Base-by-base conservation (phyloP, 1,140 invertebrate genomes). In the Bicyclus anynana region DNA sequence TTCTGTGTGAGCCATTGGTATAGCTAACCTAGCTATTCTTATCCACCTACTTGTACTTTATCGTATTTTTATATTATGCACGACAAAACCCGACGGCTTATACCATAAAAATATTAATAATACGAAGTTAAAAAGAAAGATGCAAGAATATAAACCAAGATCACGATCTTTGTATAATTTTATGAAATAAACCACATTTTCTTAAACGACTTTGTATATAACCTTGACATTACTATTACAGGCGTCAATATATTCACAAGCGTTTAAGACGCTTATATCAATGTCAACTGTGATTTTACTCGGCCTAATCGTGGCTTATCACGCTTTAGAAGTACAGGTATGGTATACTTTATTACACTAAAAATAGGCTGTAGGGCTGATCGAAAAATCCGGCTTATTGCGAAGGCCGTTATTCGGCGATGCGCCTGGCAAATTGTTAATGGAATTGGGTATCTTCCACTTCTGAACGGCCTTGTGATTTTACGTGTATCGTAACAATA, bases 261-360 rank as follows among this genome's bases (percentile, higher is more conserved):
- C 96, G 89, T 92, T 99, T 83, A 99, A 99, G 93, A 97, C 97
- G 80, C 92, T 99, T 87, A 99, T 99, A 91, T 97, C 97, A 90
- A 94, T 99, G 89, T 99, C 98, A 87, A 99, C 98, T 92, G 93
- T 98, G 91, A 97, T 99, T 91, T 94, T 99, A 87, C 93, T 99
- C 89, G 97, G 96, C 91, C 95, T 99, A 89, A 99, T 99, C 90
- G 94, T 98, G 90, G 97, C 97, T 91, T 99, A 99, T 92, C 98
- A 99, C 91, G 97, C 97, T 87, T 94, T 99, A 91, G 98, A 99
- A 97, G 96, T 99, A 89, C 98, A 99, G 96, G 98, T 99, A 72
- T 62, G 40, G 27, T 54, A 33, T 54, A 26, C 26, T 46, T 38
- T 38, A 37, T 56, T 42, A 20, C 38, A 23, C 12, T 48, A 35